Evolutionary conservation across 2,113 vertebrate species (phyloP).

Genomic region (Oreochromis aureus): DNA sequence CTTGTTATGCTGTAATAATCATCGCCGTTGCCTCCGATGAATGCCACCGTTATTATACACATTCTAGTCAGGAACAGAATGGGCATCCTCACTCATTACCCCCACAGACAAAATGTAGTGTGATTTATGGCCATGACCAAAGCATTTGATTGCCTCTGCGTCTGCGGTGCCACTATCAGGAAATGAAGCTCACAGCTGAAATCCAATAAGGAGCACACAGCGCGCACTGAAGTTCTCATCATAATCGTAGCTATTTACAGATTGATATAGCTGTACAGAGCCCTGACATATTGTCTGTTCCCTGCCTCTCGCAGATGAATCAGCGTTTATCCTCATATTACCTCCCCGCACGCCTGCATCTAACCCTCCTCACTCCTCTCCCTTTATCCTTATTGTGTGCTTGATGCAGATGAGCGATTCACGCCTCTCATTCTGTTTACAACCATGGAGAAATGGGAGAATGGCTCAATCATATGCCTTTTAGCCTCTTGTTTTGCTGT

Average conservation of each 20-base stretch:
- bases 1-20: conserved; percentile 64
- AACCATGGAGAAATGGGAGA: conserved; percentile 8
- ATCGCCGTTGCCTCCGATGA: conserved; percentile 23
- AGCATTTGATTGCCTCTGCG: conserved; percentile 71
- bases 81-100: conserved; percentile 65
- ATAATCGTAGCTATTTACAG: conserved; percentile 69
- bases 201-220: conserved; percentile 67
- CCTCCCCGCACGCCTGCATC: background rate
- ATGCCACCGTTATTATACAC: conserved; percentile 41
- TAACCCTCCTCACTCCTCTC: background rate
- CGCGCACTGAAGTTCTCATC: conserved; percentile 51
- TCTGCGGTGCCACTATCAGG: conserved; percentile 63
- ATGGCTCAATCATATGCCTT: conserved; percentile 25
- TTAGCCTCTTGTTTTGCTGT: conserved; percentile 11
- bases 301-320: conserved; percentile 35
- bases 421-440: conserved; percentile 22
- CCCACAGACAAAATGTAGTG: conserved; percentile 61
- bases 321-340: conserved; percentile 44
- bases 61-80: conserved; percentile 59
- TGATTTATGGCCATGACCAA: conserved; percentile 69
- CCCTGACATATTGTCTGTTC: conserved; percentile 50
- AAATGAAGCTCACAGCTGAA: conserved; percentile 70
- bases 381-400: conserved; percentile 10
- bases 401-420: background rate
- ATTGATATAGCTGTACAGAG: conserved; percentile 63